Base-by-base conservation (phyloP, 2,797 vertebrate species). In the Pyrrhura leucotis region DNA sequence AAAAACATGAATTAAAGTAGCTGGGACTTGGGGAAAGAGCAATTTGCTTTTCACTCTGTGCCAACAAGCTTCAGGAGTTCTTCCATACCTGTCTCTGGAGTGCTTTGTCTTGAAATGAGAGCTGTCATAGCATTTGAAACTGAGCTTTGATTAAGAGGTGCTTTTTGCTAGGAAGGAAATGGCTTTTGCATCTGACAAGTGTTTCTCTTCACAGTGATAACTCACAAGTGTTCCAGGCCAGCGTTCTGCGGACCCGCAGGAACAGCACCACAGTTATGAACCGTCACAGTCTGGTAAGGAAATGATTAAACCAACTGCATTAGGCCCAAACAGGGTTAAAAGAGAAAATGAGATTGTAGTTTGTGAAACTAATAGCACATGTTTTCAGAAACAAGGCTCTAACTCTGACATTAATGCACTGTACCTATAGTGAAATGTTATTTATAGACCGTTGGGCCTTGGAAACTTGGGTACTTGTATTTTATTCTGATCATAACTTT, bases 201-300 rank as follows among this genome's bases (percentile, higher is more conserved):
- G 47, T 96, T 95, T 97, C 91, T 95, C 85, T 94, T 61, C 93
- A 17, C 97, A 99, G 99, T 44, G 98, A 99, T 94, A 98, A 97
- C 90, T 97, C 98, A 15, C 99, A 98, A 79, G 98, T 99, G 94
- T 99, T 99, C 97, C 98, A 99, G 95, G 95, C 97, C 95, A 98
- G 98, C 39, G 94, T 98, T 33, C 89, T 98, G 85, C 98, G 98
- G 66, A 98, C 98, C 95, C 98, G 99, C 94, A 98, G 98, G 96
- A 99, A 99, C 95, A 99, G 98, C 94, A 98, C 98, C 40, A 99
- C 98, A 4, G 97, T 99, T 47, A 98, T 98, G 85, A 98, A 98
- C 87, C 98, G 97, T 66, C 98, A 98, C 4, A 98, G 96, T 93
- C 98, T 98, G 99, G 99, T 99, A 98, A 96, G 96, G 18, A 93